Evolutionary conservation across 2,888 invertebrate genomes (phyloP), one percentile per base, ranked within the genome.

Genomic region (Carabus problematicus): DNA sequence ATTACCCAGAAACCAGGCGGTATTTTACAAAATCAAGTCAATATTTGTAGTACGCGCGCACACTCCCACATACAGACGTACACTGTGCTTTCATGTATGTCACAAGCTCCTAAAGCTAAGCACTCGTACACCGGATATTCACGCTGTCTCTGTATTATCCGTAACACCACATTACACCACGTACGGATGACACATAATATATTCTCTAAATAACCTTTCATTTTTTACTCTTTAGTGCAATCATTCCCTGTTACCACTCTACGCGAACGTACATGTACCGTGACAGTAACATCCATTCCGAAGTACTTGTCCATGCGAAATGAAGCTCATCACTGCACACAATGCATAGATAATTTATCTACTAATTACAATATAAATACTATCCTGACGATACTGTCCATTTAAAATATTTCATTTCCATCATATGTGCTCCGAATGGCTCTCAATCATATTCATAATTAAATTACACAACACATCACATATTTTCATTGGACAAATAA

Each of bases 121-220:
- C 52, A 52, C 52, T 52, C 52, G 52, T 52, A 14, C 52, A 47
- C 47, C 8, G 4, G 18, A 52, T 52, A 52, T 52, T 19, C 16
- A 16, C 52, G 16, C 52, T 49, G 18, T 18, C 14, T 12, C 18
- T 52, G 52, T 29, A 29, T 29, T 29, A 29, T 29, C 29, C 29
- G 29, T 29, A 29, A 29, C 29, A 29, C 52, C 9, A 12, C 52
- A 52, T 52, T 52, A 52, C 52, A 52, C 19, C 19, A 52, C 19
- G 19, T 52, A 52, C 52, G 52, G 52, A 12, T 52, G 52, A 52
- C 52, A 52, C 18, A 52, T 52, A 52, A 52, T 52, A 52, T 52
- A 52, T 52, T 14, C 18, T 52, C 52, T 52, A 52, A 52, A 52
- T 52, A 52, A 52, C 12, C 9, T 18, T 19, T 11, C 52, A 52